Percentiles rank a stretch among this genome's conserved stretches.
Conservation (phyloP, 2,113 vertebrate species). For the Apteryx mantelli region DNA sequence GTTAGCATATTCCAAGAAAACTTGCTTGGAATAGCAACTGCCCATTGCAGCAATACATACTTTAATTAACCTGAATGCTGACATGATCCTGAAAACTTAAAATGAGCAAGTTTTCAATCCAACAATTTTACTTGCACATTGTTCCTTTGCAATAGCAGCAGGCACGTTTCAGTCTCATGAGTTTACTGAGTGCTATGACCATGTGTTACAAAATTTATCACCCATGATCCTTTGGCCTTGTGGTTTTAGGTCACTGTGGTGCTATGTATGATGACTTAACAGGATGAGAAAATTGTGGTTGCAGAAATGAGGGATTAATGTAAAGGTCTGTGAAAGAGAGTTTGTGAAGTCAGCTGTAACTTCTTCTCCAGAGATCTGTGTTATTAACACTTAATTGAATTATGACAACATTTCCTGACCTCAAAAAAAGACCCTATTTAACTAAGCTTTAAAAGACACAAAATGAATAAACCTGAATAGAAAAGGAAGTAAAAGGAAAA, state of each 20-base stretch:
- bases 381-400: neutral
- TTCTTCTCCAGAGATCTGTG: neutral
- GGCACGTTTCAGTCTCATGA: neutral
- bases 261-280: neutral
- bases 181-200: neutral
- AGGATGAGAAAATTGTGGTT: neutral
- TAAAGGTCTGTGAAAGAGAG: neutral
- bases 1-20: neutral
- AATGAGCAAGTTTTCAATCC: neutral
- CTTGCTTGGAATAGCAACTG: neutral
- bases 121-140: neutral
- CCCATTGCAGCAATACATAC: neutral
- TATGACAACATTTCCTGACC: neutral
- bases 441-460: neutral
- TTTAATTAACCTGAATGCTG: neutral
- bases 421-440: neutral
- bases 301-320: neutral
- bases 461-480: neutral
- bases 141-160: neutral
- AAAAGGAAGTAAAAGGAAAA: neutral
- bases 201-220: neutral
- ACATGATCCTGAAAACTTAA: neutral
- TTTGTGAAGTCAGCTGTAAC: neutral
- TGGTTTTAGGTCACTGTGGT: neutral
- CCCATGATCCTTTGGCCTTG: neutral